Evolutionary conservation across 2,113 vertebrate species (phyloP), one percentile per base, ranked within the genome.

Genomic region (Syngnathoides biaculeatus): DNA sequence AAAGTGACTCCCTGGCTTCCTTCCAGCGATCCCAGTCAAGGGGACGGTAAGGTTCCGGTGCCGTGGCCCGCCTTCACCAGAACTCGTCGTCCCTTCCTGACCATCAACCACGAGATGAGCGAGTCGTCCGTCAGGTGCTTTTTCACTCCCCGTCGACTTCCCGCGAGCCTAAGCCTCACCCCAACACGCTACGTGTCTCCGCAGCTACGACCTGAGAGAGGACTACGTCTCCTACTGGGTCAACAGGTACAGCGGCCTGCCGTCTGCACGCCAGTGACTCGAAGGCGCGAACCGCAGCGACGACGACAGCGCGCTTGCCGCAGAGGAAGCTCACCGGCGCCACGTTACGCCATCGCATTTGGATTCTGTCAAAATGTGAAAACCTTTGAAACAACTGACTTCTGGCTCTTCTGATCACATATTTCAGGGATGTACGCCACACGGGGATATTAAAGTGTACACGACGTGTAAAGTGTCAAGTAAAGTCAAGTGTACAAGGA

Each of bases 21-120:
- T 22, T 64, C 24, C 12, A 96, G 95, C 17, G 84, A 95, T 73
- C 94, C 95, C 40, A 95, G 79, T 72, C 26, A 4, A 0, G 95
- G 94, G 0, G 0, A 75, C 13, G 93, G 80, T 0, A 2, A 57
- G 0, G 92, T 95, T 13, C 93, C 94, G 0, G 83, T 86, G 0
- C 40, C 22, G 4, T 96, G 95, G 94, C 81, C 90, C 0, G 27
- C 84, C 22, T 95, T 93, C 68, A 88, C 67, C 13, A 2, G 0
- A 0, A 0, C 77, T 0, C 20, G 3, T 0, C 62, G 5, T 0
- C 80, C 82, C 3, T 94, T 94, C 83, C 77, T 95, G 77, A 88
- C 87, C 0, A 94, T 96, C 88, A 93, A 90, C 74, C 81, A 79
- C 53, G 56, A 86, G 0, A 87, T 95, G 0, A 71, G 10, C 5